Evolutionary conservation across 2,797 vertebrate genomes (phyloP), one percentile per base, ranked within the genome.

Genomic region (Craterocephalus amniculus): DNA sequence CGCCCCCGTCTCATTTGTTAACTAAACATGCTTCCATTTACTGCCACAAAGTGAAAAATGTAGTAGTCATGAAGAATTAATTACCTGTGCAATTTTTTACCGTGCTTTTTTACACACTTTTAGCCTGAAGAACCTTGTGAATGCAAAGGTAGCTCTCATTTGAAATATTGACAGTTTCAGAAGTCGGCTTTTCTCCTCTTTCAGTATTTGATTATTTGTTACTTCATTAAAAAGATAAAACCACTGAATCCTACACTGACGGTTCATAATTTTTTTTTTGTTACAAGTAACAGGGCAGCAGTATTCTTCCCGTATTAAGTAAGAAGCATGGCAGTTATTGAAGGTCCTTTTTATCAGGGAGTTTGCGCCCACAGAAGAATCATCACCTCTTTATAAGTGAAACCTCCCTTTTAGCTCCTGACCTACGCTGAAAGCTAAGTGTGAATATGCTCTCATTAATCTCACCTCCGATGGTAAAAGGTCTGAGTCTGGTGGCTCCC

Each of bases 41-140:
- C 77, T 67, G 66, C 58, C 77, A 86, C 85, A 88, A 88, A 93
- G 88, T 92, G 91, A 88, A 89, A 83, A 91, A 87, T 88, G 88
- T 86, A 73, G 89, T 90, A 70, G 58, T 87, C 88, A 83, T 92
- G 83, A 92, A 92, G 81, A 89, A 88, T 92, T 92, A 85, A 92
- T 91, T 81, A 87, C 79, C 68, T 81, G 79, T 74, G 83, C 79
- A 84, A 74, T 86, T 88, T 86, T 80, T 90, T 85, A 85, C 71
- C 20, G 6, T 52, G 49, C 49, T 74, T 80, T 72, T 85, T 80
- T 60, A 63, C 86, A 72, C 80, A 81, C 78, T 84, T 89, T 86
- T 78, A 78, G 84, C 79, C 79, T 12, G 63, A 10, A 84, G 86
- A 88, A 72, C 56, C 63, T 78, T 85, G 68, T 64, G 72, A 54